Evolutionary conservation across 2,113 vertebrate genomes (phyloP).

Genomic region (Dasyornis broadbenti): DNA sequence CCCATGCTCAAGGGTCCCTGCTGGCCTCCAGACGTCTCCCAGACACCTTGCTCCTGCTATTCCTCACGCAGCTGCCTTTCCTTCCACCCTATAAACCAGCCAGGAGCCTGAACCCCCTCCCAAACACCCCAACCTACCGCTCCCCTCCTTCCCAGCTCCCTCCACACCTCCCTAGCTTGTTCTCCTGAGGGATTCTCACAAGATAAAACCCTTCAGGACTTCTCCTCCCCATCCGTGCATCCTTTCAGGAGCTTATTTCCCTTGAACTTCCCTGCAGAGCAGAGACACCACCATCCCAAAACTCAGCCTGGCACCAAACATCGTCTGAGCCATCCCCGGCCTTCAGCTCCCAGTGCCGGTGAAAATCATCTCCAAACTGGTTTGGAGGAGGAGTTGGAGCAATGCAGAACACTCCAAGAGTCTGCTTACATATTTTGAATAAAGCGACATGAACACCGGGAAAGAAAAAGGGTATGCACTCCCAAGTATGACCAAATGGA

Average conservation of each 20-base stretch:
- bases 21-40: background rate
- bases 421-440: background rate
- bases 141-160: background rate
- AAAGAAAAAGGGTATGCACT: background rate
- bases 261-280: background rate
- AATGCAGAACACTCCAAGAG: background rate
- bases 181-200: background rate
- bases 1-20: background rate
- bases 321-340: background rate
- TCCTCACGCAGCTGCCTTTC: background rate
- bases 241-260: no score
- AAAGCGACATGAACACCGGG: accelerated
- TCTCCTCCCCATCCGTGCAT: background rate
- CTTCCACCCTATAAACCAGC: background rate
- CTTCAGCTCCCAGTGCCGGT: background rate
- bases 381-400: background rate
- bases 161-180: background rate
- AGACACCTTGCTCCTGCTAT: background rate
- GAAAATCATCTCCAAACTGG: accelerated
- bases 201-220: background rate
- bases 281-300: background rate
- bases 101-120: background rate
- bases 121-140: accelerated
- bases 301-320: background rate
- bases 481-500: background rate